Base-by-base conservation (phyloP, 2,888 invertebrate species). In the Anthoptus insignis region DNA sequence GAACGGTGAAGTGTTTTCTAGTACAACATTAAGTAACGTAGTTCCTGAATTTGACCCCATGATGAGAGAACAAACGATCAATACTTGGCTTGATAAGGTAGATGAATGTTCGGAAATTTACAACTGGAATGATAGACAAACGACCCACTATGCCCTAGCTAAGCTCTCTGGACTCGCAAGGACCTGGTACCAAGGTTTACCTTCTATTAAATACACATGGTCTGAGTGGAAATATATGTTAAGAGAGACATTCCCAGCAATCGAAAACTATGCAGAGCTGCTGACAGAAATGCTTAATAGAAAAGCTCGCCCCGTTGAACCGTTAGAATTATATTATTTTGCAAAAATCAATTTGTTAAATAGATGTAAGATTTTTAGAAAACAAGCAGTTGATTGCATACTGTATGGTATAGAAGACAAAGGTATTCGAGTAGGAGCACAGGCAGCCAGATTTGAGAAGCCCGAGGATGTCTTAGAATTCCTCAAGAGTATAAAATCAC, bases 21-120 rank as follows among this genome's bases (percentile, higher is more conserved):
- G n/a, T n/a, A n/a, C n/a, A n/a, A n/a, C n/a, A n/a, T n/a, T n/a
- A n/a, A n/a, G n/a, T 21, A 63, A 63, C 39, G 63, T 63, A 16
- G 39, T 63, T 1, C 63, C 63, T 34, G 63, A 63, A 27, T 63
- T 63, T n/a, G 63, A 49, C 16, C 59, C 59, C 19, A 16, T 59
- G 8, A 24, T 11, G 13, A 59, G 50, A 24, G 21, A 34, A 6
- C 56, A 63, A 49, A 54, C 63, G 1, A 32, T 63, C 9, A 9
- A 14, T 16, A 11, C 19, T 13, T 63, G 63, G 63, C 6, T 63
- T 11, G 9, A 21, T 3, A 63, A 50, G 24, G 27, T 57, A 21
- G 34, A 54, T 5, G 61, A 61, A 45, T 34, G 42, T 42, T 45
- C 45, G 3, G 8, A 54, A 32, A 64, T 64, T 6, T 64, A 64